These are phyloP conservation scores for Paramormyrops kingsleyae DNA, from an alignment of 2,113 vertebrate species.

Conservation along the genomic window DNA sequence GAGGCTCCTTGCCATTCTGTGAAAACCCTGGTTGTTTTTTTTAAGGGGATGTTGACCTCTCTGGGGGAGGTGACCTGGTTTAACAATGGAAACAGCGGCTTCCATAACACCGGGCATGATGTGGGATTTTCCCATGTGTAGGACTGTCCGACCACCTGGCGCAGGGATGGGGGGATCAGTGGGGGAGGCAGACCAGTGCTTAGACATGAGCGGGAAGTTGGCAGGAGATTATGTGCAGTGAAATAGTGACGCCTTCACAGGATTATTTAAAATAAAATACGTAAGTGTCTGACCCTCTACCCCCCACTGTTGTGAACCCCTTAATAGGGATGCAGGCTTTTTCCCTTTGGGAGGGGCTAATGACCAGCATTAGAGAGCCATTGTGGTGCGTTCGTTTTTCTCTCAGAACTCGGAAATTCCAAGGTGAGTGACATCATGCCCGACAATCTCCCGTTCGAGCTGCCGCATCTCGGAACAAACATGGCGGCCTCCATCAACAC, in stretches of 20 bases:
- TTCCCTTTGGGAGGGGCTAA: neutral
- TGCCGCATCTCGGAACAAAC: too few species aligned
- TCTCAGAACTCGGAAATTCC: too few species aligned
- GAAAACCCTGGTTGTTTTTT: neutral
- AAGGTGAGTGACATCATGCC: too few species aligned
- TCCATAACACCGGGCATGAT: neutral
- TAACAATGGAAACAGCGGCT: neutral
- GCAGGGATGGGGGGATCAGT: neutral
- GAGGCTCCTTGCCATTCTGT: neutral
- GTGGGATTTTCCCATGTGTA: neutral
- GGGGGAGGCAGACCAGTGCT: neutral
- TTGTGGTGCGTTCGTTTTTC: neutral
- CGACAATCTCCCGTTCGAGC: too few species aligned
- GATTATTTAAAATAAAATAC: neutral
- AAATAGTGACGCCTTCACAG: neutral
- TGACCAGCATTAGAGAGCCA: constrained; percentile 8
- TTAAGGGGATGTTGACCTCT: neutral
- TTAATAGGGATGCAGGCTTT: neutral
- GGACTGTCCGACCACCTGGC: neutral
- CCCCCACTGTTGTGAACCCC: neutral
- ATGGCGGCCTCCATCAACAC: too few species aligned
- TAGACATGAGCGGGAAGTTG: neutral
- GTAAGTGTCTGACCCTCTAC: neutral
- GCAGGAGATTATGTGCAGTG: neutral
- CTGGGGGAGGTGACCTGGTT: neutral